Evolutionary conservation across 2,888 invertebrate species (phyloP), one percentile per base, ranked within the genome.

Genomic region (Patella ulyssiponensis): DNA sequence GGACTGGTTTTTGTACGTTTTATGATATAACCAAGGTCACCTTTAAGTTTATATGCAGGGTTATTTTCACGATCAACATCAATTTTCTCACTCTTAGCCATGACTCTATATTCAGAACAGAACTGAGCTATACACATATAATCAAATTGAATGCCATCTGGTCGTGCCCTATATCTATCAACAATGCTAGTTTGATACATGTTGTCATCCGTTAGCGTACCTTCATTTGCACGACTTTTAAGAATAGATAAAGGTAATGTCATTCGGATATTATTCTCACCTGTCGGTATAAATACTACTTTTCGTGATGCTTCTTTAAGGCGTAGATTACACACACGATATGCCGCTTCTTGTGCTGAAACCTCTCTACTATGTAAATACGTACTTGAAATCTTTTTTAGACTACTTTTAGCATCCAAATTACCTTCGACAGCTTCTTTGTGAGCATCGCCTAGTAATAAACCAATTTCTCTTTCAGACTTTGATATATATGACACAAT

Each of bases 401-500:
- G 78, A 69, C 58, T 54, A 4, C n/a, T n/a, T 1, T 71, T 44
- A 44, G 79, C 79, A 77, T 78, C 56, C 15, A 71, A 20, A 72
- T 81, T 79, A 12, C 77, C 76, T 71, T 78, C 53, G 11, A 33
- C 20, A n/a, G 79, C 72, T 74, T 81, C 81, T 64, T 77, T 76
- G 54, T 79, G 51, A n/a, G 77, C 75, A 23, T 74, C 33, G 51
- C 71, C 44, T 5, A 82, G 52, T 14, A 82, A 79, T 14, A 33
- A 77, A 73, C 64, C 77, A 69, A 56, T 83, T 80, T 27, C 78
- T 56, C 51, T 53, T 73, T 80, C 81, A 53, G 80, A 77, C 76
- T 86, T 85, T 7, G 82, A 81, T 23, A 85, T 83, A 73, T 84
- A 83, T 5, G 83, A 81, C 0, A 84, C 80, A 71, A 85, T 84